Base-by-base conservation (phyloP, 2,797 vertebrate genomes). In the Sciurus vulgaris region DNA sequence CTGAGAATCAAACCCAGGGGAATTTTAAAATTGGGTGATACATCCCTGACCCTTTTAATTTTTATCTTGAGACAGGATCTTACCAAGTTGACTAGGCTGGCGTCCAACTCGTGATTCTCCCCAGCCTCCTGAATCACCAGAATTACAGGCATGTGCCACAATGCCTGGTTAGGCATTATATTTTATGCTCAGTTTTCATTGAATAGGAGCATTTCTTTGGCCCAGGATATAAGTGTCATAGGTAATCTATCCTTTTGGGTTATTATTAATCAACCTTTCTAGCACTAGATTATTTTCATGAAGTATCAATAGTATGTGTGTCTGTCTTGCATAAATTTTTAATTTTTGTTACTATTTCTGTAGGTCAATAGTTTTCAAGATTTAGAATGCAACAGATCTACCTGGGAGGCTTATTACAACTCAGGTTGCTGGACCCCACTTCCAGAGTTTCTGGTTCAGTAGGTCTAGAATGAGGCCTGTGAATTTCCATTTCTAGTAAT, bases 271-370 rank as follows among this genome's bases (percentile, higher is more conserved):
- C 18, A 88, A 81, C 30, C 28, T 72, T 3, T 81, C 47, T 54
- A 84, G 63, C n/a, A 91, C 85, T 84, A 88, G 8, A 47, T 91
- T 72, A 76, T 67, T 92, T 95, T 95, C 11, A 41, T 83, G 83
- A 92, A 86, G 33, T 88, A 88, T 95, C 49, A 93, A 51, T 54
- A 79, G 74, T 78, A 22, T 74, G 4, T 74, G 4, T 82, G 70
- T 72, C 2, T 28, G 2, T 69, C n/a, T 49, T 86, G 14, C 49
- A 13, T 49, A 59, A 3, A 35, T 95, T 95, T 86, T 22, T 84
- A 63, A 56, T 67, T 67, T 86, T 38, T 28, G 69, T 47, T 38
- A 51, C 56, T n/a, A 9, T 91, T 74, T 70, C 22, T 86, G 1
- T 59, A 72, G 20, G 5, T 44, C 7, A 41, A 38, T 22, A 85